A percentile compares a stretch with the other conserved stretches of the same genome.
These are phyloP conservation scores for Natator depressus DNA, from an alignment of 2,113 vertebrate species.

Conservation along the genomic window DNA sequence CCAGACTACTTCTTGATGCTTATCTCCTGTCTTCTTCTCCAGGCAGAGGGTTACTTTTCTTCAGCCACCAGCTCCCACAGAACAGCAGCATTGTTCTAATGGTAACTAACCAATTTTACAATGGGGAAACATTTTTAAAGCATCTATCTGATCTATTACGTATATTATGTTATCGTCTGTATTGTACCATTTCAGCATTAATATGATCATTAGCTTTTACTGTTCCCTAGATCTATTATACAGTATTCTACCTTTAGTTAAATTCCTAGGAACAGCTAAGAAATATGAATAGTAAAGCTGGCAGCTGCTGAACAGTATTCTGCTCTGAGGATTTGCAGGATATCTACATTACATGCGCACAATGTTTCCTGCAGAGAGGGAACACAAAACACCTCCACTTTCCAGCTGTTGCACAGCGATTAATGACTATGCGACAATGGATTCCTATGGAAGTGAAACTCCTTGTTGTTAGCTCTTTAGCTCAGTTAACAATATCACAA, in stretches of 20 bases:
- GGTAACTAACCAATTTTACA: neutral
- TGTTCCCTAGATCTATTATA: neutral
- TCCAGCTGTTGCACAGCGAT: neutral
- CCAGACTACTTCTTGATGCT: neutral
- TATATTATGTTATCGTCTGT: rapidly evolving
- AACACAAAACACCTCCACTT: neutral
- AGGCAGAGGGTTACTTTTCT: neutral
- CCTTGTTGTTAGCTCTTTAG: rapidly evolving
- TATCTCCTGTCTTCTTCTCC: neutral
- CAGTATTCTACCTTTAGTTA: neutral
- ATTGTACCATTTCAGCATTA: neutral
- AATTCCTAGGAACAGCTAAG: neutral
- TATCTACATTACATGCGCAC: neutral
- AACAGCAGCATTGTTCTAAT: rapidly evolving
- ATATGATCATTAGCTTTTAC: neutral
- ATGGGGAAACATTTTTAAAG: rapidly evolving
- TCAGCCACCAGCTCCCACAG: neutral
- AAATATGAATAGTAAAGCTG: neutral
- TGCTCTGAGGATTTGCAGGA: neutral
- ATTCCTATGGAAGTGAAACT: neutral
- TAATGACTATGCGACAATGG: neutral
- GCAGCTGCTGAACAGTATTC: neutral
- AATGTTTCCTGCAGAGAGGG: neutral
- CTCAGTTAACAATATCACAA: rapidly evolving
- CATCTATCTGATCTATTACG: rapidly evolving